Conservation (phyloP, 1,140 invertebrate genomes). For the Drosophila ironensis region DNA sequence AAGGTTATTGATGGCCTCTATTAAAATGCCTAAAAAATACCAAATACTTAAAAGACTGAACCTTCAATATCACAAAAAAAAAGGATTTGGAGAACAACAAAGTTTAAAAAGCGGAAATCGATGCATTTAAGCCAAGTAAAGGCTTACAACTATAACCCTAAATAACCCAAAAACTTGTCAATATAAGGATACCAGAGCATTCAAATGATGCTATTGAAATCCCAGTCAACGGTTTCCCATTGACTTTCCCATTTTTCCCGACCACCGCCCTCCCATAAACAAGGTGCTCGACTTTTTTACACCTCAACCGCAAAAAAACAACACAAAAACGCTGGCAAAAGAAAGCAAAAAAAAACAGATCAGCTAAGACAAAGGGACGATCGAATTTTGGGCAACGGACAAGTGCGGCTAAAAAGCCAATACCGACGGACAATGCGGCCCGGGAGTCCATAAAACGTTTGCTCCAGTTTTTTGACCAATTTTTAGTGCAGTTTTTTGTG, state of each 20-base stretch:
- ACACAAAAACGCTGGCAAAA: slow-evolving; percentile 9
- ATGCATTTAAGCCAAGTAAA: too few relatives aligned
- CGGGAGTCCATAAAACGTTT: slow-evolving; percentile 51
- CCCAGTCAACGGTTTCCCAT: neutral
- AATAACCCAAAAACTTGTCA: too few relatives aligned
- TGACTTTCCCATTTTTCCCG: too few relatives aligned
- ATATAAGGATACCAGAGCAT: too few relatives aligned
- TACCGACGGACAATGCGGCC: slow-evolving; percentile 15
- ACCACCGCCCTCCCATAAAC: slow-evolving; percentile 5
- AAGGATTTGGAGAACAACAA: too few relatives aligned
- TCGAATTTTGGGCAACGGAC: slow-evolving; percentile 36
- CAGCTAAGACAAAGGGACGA: slow-evolving; percentile 17
- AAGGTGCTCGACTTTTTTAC: slow-evolving; percentile 30
- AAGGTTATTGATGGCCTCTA: too few relatives aligned
- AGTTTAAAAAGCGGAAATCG: too few relatives aligned
- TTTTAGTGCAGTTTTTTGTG: slow-evolving; percentile 81
- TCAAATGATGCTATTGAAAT: neutral
- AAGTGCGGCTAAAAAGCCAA: slow-evolving; percentile 48
- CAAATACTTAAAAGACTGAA: too few relatives aligned
- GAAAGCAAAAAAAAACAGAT: slow-evolving; percentile 18
- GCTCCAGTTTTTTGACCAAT: slow-evolving; percentile 81
- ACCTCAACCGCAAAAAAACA: slow-evolving; percentile 30
- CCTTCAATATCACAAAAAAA: too few relatives aligned
- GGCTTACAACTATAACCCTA: too few relatives aligned
- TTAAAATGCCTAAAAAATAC: too few relatives aligned